These are phyloP conservation scores for Biston stratarius DNA, from an alignment of 2,888 invertebrate species.

Conservation along the genomic window DNA sequence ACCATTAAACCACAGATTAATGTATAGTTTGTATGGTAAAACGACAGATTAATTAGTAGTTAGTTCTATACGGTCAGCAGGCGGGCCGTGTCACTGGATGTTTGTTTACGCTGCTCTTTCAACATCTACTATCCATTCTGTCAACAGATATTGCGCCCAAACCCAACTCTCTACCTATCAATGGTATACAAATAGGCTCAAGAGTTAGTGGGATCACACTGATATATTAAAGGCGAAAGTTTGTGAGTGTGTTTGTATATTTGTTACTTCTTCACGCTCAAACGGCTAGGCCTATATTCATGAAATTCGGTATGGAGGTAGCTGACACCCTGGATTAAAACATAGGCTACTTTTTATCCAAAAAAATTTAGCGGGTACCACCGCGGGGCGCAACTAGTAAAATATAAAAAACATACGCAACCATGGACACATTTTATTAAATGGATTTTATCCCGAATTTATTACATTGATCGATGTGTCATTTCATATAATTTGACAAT, in stretches of 20 bases:
- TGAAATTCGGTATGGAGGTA: too few relatives aligned
- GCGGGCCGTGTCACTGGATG: constrained; percentile 55
- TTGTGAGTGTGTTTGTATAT: too few relatives aligned
- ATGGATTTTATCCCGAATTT: neutral
- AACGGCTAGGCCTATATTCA: too few relatives aligned
- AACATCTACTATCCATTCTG: constrained; percentile 63
- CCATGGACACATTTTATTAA: neutral
- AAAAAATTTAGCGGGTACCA: too few relatives aligned
- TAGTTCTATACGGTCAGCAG: constrained; percentile 51
- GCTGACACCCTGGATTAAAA: too few relatives aligned
- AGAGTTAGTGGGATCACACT: constrained; percentile 37
- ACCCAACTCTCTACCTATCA: constrained; percentile 29
- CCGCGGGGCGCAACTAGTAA: too few relatives aligned
- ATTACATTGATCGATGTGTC: neutral
- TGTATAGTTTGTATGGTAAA: neutral
- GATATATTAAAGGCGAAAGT: too few relatives aligned
- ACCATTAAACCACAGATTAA: constrained; percentile 6
- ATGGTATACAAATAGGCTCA: constrained; percentile 41
- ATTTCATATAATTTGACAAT: neutral
- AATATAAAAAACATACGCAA: too few relatives aligned
- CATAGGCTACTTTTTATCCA: too few relatives aligned
- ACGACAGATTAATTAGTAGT: constrained; percentile 29
- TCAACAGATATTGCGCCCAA: constrained; percentile 62
- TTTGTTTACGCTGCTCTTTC: constrained; percentile 66
- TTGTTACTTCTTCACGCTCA: too few relatives aligned